Base-by-base conservation (phyloP, 1,140 invertebrate species). In the Andrena cerasifolii region DNA sequence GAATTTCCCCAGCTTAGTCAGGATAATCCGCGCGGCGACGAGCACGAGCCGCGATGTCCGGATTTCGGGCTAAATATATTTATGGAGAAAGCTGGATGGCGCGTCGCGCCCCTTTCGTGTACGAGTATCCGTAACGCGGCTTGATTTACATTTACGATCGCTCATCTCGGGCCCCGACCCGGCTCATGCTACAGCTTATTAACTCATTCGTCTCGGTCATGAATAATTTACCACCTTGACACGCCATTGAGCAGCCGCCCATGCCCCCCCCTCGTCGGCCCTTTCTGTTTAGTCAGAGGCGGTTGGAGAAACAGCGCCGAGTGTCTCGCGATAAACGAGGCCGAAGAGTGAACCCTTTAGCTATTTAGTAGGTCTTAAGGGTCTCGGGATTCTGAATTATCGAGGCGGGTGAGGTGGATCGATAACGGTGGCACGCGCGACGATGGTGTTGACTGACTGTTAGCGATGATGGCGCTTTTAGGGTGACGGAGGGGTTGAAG, bases 71-170 rank as follows among this genome's bases (percentile, higher is more conserved):
- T 72, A 72, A 78, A 78, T 78, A 78, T 80, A 78, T 78, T 80
- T 78, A 66, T 62, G 59, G 68, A 51, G 63, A 67, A n/a, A 78
- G 66, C 56, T 21, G 33, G 53, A 28, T 21, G 33, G 49, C 62
- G 28, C 28, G 65, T 61, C 68, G 79, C 59, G 75, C 74, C 61
- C 74, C 59, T 78, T 82, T 82, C 54, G 45, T 79, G 63, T 68
- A 65, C 62, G 62, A 45, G 61, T 82, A 72, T 79, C 74, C 70
- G 71, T 59, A 78, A 28, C 79, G 72, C 66, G 67, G 66, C 51
- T 62, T 87, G 78, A 89, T 89, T 88, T 87, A 89, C 87, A 88
- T 89, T 88, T 86, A 87, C 86, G 81, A 88, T 88, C 82, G 81
- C 80, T 88, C 87, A 85, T 85, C 78, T 87, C 65, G 47, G 71